Evolutionary conservation across 1,140 invertebrate genomes (phyloP), one percentile per base, ranked within the genome.

Genomic region (Dolichoris vasculosae): DNA sequence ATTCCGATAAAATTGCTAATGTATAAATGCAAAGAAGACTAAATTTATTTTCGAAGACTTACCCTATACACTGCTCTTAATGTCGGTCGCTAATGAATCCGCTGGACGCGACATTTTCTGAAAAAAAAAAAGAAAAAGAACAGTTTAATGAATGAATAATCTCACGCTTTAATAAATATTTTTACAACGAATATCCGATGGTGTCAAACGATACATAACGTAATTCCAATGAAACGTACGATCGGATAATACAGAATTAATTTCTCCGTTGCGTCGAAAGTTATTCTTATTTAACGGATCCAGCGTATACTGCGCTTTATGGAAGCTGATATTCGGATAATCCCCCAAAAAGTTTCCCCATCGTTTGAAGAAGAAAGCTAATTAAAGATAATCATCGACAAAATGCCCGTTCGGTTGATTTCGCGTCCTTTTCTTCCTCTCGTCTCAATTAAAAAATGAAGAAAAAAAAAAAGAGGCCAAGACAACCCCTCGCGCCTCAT

Each of bases 11-110:
- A 32, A 46, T 63, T 46, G 30, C 17, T 46, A 46, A 20, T 40
- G 51, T 30, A 67, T n/a, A 51, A 46, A 59, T 35, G 32, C 6
- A 35, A 38, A 3, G 7, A 11, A 51, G 30, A 13, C 4, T 8
- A n/a, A 26, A 73, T 26, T 73, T 20, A 73, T 43, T n/a, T n/a
- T 26, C 8, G 26, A 4, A 59, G 48, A 78, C 85, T 88, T 55
- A 86, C 85, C 84, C 75, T 83, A 86, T 64, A n/a, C 67, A 43
- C 87, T 79, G 51, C 80, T 86, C 76, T 88, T 84, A 3, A 85
- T 64, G 43, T 86, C 87, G 30, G 75, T 85, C 40, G 81, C 86
- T 64, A 83, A 69, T 80, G 76, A 83, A 59, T 87, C 83, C 35
- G 77, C 79, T n/a, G 79, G 83, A 51, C 79, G 78, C 32, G 85